A percentile compares a stretch with the other conserved stretches of the same genome.
phyloP scores from a whole-genome alignment of 2,113 vertebrate genomes.

The Turdus rufiventris region DNA sequence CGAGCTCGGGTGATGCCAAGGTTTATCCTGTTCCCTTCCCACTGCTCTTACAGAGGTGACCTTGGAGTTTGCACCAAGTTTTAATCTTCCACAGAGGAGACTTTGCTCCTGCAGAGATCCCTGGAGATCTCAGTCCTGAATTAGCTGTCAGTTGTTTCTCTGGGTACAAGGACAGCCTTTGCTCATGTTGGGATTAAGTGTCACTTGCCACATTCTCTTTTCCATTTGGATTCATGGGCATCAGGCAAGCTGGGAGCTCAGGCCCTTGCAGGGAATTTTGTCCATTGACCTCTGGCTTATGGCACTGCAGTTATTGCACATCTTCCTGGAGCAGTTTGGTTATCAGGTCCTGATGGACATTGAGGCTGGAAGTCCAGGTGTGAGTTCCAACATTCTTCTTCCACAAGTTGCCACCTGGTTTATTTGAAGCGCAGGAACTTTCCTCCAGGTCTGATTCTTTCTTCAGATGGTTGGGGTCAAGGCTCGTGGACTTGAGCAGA shows the following conservation, averaged over 20 bases:
- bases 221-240: not conserved
- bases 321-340: not conserved
- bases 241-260: not conserved
- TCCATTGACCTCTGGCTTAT: no score
- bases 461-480: not conserved
- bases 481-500: not conserved
- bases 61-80: not conserved
- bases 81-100: not conserved
- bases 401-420: not conserved
- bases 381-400: not conserved
- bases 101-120: not conserved
- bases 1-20: not conserved
- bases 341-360: not conserved
- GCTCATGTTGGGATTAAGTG: not conserved
- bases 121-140: not conserved
- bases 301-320: no score
- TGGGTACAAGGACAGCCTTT: not conserved
- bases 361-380: not conserved
- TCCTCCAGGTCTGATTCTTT: not conserved
- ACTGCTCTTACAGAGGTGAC: not conserved
- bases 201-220: not conserved
- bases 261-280: not conserved
- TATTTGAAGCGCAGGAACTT: not conserved
- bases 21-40: not conserved
- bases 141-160: not conserved